phyloP scores from a whole-genome alignment of 2,888 invertebrate genomes.

The Diaperis boleti region DNA sequence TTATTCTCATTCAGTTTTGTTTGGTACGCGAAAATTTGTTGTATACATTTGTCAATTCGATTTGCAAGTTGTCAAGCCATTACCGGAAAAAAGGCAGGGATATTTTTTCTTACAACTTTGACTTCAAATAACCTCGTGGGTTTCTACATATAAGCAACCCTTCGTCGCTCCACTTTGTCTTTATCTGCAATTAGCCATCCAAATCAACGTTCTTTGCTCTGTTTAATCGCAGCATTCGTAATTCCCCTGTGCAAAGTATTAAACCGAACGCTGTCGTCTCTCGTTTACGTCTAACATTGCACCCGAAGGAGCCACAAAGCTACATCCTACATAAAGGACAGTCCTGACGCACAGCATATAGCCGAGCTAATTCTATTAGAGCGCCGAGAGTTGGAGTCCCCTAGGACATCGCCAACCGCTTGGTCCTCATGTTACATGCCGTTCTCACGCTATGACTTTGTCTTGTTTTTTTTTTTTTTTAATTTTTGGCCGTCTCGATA shows the following conservation, averaged over 20 bases:
- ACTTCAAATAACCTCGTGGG: no score
- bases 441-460: slow-evolving; percentile 41
- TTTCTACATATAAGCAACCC: no score
- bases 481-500: slow-evolving; percentile 10
- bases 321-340: slow-evolving; percentile 42
- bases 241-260: slow-evolving; percentile 19
- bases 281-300: slow-evolving; percentile 42
- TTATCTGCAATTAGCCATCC: slow-evolving; percentile 21
- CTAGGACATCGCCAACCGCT: slow-evolving; percentile 44
- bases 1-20: no score
- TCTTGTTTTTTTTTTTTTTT: not conserved
- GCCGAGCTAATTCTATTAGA: slow-evolving; percentile 54
- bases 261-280: slow-evolving; percentile 35
- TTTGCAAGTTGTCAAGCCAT: no score
- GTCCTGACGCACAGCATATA: slow-evolving; percentile 38
- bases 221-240: slow-evolving; percentile 22
- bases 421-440: slow-evolving; percentile 42
- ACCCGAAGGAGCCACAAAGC: slow-evolving; percentile 41
- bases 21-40: no score
- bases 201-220: slow-evolving; percentile 16
- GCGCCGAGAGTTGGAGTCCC: slow-evolving; percentile 54
- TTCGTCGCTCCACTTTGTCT: not conserved
- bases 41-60: no score
- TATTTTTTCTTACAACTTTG: no score
- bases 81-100: no score